Percentiles rank a stretch among this genome's conserved stretches.
phyloP scores from a whole-genome alignment of 2,113 vertebrate species.

The Phalacrocorax carbo region DNA sequence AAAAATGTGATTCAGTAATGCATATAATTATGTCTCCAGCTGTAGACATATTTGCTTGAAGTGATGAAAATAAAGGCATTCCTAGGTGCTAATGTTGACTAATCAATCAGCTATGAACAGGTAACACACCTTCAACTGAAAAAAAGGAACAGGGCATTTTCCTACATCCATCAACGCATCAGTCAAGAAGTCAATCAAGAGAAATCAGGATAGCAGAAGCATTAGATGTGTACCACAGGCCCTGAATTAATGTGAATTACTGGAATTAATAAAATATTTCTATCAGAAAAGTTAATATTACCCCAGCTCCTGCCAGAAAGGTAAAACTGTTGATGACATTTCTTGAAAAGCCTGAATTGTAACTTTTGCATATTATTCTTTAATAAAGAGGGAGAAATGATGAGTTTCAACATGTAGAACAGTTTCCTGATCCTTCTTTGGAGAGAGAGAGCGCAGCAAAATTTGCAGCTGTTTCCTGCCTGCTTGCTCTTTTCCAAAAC shows the following conservation, averaged over 20 bases:
- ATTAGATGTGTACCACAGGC: neutral
- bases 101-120: conserved; percentile 17
- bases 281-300: neutral
- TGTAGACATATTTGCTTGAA: conserved; percentile 46
- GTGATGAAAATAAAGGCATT: conserved; percentile 31
- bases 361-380: neutral
- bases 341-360: neutral
- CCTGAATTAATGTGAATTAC: neutral
- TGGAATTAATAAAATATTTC: neutral
- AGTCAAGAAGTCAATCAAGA: neutral
- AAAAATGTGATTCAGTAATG: conserved; percentile 38
- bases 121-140: neutral
- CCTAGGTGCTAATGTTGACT: conserved; percentile 1
- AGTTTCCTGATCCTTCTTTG: neutral
- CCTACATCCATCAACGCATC: neutral
- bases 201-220: neutral
- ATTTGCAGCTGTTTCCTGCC: neutral
- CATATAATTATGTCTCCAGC: conserved; percentile 40
- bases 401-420: fast-evolving
- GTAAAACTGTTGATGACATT: neutral
- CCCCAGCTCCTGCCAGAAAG: neutral
- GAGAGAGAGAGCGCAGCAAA: neutral
- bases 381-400: neutral
- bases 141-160: neutral
- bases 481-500: neutral